Conservation (phyloP, 2,113 vertebrate genomes). For the Phasianus colchicus region DNA sequence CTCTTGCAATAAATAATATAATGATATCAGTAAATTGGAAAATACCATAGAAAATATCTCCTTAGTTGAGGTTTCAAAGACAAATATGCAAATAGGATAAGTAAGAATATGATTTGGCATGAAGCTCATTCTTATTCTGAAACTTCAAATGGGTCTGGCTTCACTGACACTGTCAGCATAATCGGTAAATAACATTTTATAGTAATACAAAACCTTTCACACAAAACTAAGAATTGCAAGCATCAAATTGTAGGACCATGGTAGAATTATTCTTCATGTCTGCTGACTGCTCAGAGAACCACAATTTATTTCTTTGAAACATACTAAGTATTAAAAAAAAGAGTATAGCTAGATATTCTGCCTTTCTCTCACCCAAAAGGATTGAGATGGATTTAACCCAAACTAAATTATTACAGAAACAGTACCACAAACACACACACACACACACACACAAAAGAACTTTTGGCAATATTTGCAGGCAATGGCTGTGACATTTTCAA, state of each 20-base stretch:
- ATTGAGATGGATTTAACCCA: not conserved
- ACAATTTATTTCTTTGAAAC: not conserved
- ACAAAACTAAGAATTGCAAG: not conserved
- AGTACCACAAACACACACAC: not conserved
- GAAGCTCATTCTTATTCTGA: not conserved
- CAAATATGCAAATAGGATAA: not conserved
- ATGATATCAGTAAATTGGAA: not conserved
- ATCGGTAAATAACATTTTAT: not conserved
- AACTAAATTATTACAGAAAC: conserved; percentile 30
- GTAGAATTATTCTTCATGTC: not conserved
- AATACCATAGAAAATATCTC: not conserved
- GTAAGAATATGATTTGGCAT: not conserved
- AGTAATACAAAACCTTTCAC: not conserved
- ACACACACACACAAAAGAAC: not conserved
- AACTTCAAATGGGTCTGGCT: not conserved
- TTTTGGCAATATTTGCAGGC: conserved; percentile 63
- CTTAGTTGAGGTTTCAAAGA: not conserved
- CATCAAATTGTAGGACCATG: not conserved
- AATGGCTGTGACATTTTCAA: conserved; percentile 60
- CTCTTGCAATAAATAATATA: not conserved
- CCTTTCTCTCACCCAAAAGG: not conserved
- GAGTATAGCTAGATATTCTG: not conserved
- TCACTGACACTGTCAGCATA: not conserved
- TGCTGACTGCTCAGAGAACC: not conserved
- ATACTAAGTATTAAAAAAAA: not conserved